Evolutionary conservation across 2,888 invertebrate species (phyloP).

Genomic region (Oegoconia quadripuncta): DNA sequence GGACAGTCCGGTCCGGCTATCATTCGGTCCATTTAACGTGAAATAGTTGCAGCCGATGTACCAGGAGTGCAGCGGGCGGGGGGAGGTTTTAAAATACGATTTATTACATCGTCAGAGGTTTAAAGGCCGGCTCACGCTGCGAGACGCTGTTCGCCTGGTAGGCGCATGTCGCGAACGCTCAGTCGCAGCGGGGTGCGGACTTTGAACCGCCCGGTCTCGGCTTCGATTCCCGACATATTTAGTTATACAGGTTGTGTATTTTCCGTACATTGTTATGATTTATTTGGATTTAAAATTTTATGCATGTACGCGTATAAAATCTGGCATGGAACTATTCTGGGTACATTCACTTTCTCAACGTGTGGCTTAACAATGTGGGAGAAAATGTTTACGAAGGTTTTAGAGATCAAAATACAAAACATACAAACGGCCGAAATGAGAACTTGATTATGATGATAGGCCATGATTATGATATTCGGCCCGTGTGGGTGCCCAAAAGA

Average conservation of each 20-base stretch:
- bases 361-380: too few species aligned
- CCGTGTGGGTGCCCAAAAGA: too few species aligned
- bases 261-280: not conserved
- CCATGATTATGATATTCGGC: too few species aligned
- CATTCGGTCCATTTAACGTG: conserved; percentile 72
- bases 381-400: too few species aligned
- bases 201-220: conserved; percentile 35
- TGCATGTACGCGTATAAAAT: too few species aligned
- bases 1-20: conserved; percentile 54
- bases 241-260: conserved; percentile 9
- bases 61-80: conserved; percentile 28
- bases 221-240: conserved; percentile 28
- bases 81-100: conserved; percentile 53
- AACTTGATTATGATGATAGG: too few species aligned
- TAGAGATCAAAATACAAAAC: too few species aligned
- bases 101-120: conserved; percentile 50
- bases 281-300: conserved; percentile 1
- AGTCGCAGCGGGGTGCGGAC: conserved; percentile 40
- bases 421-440: too few species aligned
- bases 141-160: conserved; percentile 41
- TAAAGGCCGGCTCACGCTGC: conserved; percentile 38
- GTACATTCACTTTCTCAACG: not conserved
- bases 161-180: conserved; percentile 42
- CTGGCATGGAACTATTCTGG: too few species aligned
- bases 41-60: conserved; percentile 54